Evolutionary conservation across 2,888 invertebrate species (phyloP).

Genomic region (Hypsopygia costalis): DNA sequence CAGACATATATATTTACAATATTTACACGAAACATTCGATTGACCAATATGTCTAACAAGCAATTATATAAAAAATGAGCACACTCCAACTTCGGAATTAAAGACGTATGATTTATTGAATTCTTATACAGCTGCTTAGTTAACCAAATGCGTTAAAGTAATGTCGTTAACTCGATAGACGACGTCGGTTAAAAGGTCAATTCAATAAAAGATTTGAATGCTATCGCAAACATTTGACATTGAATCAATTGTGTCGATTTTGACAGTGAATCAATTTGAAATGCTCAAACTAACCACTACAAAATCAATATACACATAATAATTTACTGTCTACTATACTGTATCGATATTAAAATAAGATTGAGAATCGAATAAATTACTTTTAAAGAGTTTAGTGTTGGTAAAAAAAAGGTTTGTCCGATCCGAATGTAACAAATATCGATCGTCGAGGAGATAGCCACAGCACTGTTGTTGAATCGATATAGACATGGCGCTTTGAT

Average conservation of each 20-base stretch:
- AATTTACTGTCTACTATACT: neutral
- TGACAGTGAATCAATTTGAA: constrained; percentile 72
- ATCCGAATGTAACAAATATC: constrained; percentile 69
- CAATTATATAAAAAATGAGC: neutral
- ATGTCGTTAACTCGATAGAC: constrained; percentile 37
- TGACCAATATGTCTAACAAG: neutral
- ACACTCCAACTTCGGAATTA: neutral
- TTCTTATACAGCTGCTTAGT: constrained; percentile 23
- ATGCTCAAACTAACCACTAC: constrained; percentile 35
- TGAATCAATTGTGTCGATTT: constrained; percentile 63
- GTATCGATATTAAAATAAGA: constrained; percentile 23
- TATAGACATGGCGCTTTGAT: constrained; percentile 76
- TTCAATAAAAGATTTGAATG: constrained; percentile 51
- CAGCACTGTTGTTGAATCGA: constrained; percentile 68
- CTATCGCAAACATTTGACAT: constrained; percentile 66
- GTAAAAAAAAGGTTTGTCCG: constrained; percentile 44
- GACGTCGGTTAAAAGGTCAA: constrained; percentile 49
- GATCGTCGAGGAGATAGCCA: constrained; percentile 68
- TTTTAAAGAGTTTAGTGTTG: constrained; percentile 25
- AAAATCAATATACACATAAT: constrained; percentile 13
- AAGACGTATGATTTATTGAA: neutral
- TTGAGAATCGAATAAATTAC: constrained; percentile 23
- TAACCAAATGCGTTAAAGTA: constrained; percentile 43
- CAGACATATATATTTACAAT: no score
- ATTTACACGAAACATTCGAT: no score